Base-by-base conservation (phyloP, 2,888 invertebrate species). In the Drosophila anomelani region DNA sequence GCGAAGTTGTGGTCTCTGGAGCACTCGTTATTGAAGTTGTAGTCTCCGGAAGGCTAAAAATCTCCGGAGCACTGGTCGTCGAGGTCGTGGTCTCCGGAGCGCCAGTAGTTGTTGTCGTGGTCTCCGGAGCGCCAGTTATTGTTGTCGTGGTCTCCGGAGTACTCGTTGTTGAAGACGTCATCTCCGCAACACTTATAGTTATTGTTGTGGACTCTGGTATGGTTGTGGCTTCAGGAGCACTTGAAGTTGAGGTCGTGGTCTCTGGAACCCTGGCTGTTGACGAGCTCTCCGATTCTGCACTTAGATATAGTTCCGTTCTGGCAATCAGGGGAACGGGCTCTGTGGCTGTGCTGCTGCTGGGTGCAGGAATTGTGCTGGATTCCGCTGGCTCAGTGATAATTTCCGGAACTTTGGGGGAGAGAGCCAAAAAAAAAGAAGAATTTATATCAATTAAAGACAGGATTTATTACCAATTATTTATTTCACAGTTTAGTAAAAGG, bases 121-220 rank as follows among this genome's bases (percentile, higher is more conserved):
- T 56, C 13, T 46, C 46, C 9, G 44, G 44, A 46, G 23, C 15
- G 4, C 15, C 23, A 0, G 15, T 1, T 2, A 15, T 46, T 6
- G 13, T 13, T 3, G 13, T 15, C 2, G 26, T 46, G 2, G 26
- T 26, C 15, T 23, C 23, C 9, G 15, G 47, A 12, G 3, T 12
- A 29, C n/a, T 47, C 2, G 26, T 10, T 1, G 46, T 47, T 0
- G n/a, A 47, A 0, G 26, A n/a, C 0, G 47, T 44, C 3, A 56
- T 46, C 34, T 63, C 73, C 20, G 70, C 51, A 10, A 54, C 23
- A n/a, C n/a, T 61, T 3, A 67, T 57, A 17, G 73, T 69, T 9
- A 69, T 69, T 15, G 53, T 75, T 9, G 66, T 59, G 39, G 54
- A 26, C 26, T 41, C 58, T 10, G 46, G 34, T 26, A 15, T 17